A percentile compares a stretch with the other conserved stretches of the same genome.
Evolutionary conservation across 2,888 invertebrate species (phyloP).

Genomic region (Sthenelais limicola): DNA sequence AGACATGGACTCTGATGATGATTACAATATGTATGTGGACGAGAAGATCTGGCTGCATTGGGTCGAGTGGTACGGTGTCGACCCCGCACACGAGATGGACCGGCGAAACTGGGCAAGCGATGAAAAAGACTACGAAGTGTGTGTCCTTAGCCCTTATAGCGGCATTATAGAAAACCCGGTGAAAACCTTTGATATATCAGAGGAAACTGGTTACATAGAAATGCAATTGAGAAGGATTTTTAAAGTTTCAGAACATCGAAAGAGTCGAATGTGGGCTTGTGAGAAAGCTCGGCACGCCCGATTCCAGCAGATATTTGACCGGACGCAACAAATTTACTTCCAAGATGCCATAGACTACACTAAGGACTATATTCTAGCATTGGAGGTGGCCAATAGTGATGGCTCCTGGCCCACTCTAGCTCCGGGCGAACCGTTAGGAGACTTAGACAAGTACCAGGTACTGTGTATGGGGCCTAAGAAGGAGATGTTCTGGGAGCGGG

Average conservation of each 20-base stretch:
- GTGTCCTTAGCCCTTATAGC: constrained; percentile 50
- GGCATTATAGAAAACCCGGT: constrained; percentile 49
- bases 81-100: constrained; percentile 50
- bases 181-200: constrained; percentile 50
- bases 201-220: constrained; percentile 51
- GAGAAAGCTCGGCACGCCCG: constrained; percentile 48
- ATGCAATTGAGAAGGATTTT: constrained; percentile 51
- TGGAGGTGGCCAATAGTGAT: constrained; percentile 47
- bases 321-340: constrained; percentile 46
- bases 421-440: constrained; percentile 49
- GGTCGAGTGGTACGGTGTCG: constrained; percentile 57
- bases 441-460: constrained; percentile 43
- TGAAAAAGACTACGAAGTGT: constrained; percentile 54
- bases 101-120: constrained; percentile 53
- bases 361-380: constrained; percentile 50
- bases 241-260: constrained; percentile 40
- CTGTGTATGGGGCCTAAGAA: constrained; percentile 24
- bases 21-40: constrained; percentile 54
- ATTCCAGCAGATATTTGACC: constrained; percentile 46
- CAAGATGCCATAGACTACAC: constrained; percentile 45
- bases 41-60: constrained; percentile 58
- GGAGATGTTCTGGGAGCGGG: constrained; percentile 47
- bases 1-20: constrained; percentile 50
- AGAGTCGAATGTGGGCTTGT: constrained; percentile 50
- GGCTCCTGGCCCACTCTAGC: constrained; percentile 48